Evolutionary conservation across 1,140 invertebrate genomes (phyloP).

Genomic region (Ridgeia piscesae): DNA sequence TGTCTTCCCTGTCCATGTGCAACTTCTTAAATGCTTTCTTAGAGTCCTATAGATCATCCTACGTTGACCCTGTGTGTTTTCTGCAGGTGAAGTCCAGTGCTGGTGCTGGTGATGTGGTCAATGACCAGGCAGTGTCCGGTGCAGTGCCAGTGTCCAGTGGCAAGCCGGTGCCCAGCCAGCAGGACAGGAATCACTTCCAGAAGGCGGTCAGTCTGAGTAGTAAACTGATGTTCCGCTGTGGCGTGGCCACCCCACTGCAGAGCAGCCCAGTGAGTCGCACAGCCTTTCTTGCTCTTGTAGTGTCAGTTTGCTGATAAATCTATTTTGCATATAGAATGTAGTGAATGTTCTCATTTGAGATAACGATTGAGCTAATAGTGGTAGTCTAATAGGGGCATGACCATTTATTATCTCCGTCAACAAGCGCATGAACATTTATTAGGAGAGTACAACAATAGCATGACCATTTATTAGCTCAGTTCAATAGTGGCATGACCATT

Average conservation of each 20-base stretch:
- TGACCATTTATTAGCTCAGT: too few relatives aligned
- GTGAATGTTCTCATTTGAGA: neutral
- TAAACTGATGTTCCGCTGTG: neutral
- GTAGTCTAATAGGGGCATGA: too few relatives aligned
- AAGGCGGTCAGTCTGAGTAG: neutral
- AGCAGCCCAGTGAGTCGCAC: neutral
- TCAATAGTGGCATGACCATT: too few relatives aligned
- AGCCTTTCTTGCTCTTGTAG: neutral
- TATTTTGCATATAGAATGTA: neutral
- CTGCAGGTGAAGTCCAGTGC: neutral
- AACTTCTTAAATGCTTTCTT: neutral
- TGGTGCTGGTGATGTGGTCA: neutral
- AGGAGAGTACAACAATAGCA: too few relatives aligned
- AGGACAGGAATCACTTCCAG: neutral
- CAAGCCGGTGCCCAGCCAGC: neutral
- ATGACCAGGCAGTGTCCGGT: neutral
- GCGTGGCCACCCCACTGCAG: neutral
- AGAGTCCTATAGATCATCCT: neutral
- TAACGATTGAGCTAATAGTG: neutral
- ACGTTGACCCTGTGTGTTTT: neutral
- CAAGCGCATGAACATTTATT: too few relatives aligned
- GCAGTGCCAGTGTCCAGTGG: neutral
- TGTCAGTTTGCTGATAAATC: neutral
- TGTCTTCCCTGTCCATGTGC: neutral
- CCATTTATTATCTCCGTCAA: too few relatives aligned